Evolutionary conservation across 2,888 invertebrate genomes (phyloP).

Genomic region (Ceraclea dissimilis): DNA sequence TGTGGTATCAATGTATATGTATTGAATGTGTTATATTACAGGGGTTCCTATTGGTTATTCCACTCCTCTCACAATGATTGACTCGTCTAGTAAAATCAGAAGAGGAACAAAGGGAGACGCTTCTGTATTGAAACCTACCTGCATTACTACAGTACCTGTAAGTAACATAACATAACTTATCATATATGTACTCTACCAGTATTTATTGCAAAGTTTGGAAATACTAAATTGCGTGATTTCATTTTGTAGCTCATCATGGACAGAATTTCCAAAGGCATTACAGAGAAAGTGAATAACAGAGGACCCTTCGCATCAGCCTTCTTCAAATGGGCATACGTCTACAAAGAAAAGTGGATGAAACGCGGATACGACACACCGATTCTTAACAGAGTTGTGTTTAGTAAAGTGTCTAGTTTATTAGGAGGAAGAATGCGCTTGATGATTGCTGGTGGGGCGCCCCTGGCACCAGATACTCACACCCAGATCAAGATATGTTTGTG

Average conservation of each 20-base stretch:
- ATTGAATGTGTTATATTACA: slow-evolving; percentile 29
- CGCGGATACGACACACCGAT: slow-evolving; percentile 77
- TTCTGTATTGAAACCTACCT: slow-evolving; percentile 81
- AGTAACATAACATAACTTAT: slow-evolving; percentile 30
- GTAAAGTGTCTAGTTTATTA: slow-evolving; percentile 57
- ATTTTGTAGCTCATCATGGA: slow-evolving; percentile 81
- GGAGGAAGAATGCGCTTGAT: slow-evolving; percentile 86
- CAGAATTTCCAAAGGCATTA: slow-evolving; percentile 94
- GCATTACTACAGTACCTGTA: slow-evolving; percentile 95
- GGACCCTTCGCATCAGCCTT: slow-evolving; percentile 72
- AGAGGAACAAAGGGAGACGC: slow-evolving; percentile 93
- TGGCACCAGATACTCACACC: slow-evolving; percentile 91
- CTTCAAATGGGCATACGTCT: slow-evolving; percentile 91
- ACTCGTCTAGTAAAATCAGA: slow-evolving; percentile 92
- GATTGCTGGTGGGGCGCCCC: slow-evolving; percentile 90
- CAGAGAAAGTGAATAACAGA: slow-evolving; percentile 84
- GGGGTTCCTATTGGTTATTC: slow-evolving; percentile 96
- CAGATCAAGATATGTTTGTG: slow-evolving; percentile 90
- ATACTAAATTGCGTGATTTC: neutral
- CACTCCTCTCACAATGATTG: slow-evolving; percentile 87
- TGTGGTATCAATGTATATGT: neutral
- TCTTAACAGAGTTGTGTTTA: slow-evolving; percentile 39
- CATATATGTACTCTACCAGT: too few species aligned
- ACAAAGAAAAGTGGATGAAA: slow-evolving; percentile 81
- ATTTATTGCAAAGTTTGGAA: too few species aligned